Conservation (phyloP, 2,113 vertebrate genomes). For the Tragelaphus buxtoni region DNA sequence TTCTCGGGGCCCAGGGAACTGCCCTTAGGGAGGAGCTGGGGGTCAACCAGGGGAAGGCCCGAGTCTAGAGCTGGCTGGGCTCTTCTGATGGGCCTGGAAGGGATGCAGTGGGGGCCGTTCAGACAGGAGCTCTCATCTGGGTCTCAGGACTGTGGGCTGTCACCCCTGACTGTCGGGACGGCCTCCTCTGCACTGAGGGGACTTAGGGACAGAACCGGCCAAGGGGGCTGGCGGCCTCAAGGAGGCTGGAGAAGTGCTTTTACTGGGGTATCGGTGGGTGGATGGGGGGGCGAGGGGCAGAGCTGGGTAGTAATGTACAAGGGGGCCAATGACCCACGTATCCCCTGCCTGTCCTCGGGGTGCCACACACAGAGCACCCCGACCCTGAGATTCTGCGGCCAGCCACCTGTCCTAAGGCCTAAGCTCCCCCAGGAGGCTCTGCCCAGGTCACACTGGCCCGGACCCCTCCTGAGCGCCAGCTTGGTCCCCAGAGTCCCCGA, state of each 20-base stretch:
- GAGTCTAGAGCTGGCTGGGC: accelerated
- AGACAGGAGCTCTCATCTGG: background rate
- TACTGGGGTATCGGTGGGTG: background rate
- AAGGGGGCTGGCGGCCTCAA: background rate
- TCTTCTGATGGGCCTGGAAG: background rate
- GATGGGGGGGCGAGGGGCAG: background rate
- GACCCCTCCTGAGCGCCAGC: accelerated
- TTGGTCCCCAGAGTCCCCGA: background rate
- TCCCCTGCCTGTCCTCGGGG: background rate
- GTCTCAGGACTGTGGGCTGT: background rate
- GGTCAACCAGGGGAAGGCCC: background rate
- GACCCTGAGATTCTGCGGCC: background rate
- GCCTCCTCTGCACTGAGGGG: background rate
- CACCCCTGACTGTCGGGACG: background rate
- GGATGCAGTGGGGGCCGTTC: accelerated
- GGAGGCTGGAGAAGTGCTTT: background rate
- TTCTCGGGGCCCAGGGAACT: accelerated
- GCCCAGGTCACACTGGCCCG: background rate
- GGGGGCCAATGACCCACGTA: accelerated
- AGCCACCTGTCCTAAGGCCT: too few species aligned
- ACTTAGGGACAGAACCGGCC: background rate
- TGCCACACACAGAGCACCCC: background rate
- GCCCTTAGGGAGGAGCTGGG: background rate
- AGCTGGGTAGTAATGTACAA: background rate
- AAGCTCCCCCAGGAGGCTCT: background rate